Percentiles rank a stretch among this genome's conserved stretches.
phyloP scores from a whole-genome alignment of 2,113 vertebrate genomes.

The Pungitius pungitius region DNA sequence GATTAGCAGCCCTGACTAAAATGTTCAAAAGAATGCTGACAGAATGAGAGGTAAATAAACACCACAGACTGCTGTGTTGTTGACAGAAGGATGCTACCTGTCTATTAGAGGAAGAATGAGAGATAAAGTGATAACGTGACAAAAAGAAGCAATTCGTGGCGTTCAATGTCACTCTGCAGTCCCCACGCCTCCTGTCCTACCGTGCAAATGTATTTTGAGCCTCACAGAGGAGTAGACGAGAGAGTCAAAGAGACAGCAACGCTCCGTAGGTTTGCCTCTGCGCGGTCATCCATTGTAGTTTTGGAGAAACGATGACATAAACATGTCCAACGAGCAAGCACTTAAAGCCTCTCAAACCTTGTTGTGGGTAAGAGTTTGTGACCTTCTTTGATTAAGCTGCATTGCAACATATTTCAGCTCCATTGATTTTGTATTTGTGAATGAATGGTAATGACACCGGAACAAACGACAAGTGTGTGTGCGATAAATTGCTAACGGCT shows the following conservation, averaged over 20 bases:
- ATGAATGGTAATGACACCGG: constrained; percentile 16
- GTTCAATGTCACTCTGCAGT: constrained; percentile 27
- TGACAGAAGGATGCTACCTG: constrained; percentile 41
- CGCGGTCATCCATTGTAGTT: constrained; percentile 28
- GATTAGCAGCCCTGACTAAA: background rate
- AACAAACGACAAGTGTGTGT: constrained; percentile 28
- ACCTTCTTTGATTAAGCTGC: constrained; percentile 14
- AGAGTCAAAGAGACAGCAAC: constrained; percentile 8
- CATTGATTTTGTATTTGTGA: constrained; percentile 30
- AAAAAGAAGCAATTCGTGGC: background rate
- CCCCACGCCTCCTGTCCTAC: constrained; percentile 26
- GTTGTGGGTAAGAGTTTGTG: constrained; percentile 8
- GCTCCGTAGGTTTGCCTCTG: constrained; percentile 8
- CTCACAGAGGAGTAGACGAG: constrained; percentile 6
- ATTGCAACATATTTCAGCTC: background rate
- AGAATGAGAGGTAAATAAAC: constrained; percentile 37
- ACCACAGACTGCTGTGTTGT: constrained; percentile 9
- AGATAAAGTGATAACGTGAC: constrained; percentile 9
- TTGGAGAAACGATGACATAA: background rate
- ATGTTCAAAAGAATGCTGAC: constrained; percentile 3
- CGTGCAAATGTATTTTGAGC: constrained; percentile 27
- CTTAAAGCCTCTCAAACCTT: background rate
- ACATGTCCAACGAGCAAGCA: background rate
- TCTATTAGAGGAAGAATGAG: constrained; percentile 9
- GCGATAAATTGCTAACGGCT: constrained; percentile 44